These are phyloP conservation scores for Pedetes capensis DNA, from an alignment of 2,113 vertebrate species.

Conservation along the genomic window DNA sequence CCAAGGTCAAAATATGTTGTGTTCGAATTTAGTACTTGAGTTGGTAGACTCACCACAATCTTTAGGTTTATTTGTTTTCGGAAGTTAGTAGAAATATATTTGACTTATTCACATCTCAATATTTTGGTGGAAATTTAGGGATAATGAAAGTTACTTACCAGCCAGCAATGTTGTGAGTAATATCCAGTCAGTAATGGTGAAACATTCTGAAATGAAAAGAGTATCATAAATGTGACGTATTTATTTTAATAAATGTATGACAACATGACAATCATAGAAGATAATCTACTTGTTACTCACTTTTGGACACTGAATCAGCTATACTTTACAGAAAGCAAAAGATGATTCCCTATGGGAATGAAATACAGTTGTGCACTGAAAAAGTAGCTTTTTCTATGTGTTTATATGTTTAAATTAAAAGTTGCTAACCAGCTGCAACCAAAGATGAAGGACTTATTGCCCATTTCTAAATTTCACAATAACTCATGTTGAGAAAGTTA, in stretches of 20 bases:
- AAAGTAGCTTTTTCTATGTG: conserved; percentile 47
- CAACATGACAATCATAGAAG: conserved; percentile 2
- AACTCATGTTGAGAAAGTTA: conserved; percentile 80
- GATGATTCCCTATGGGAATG: conserved; percentile 42
- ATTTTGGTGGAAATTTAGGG: conserved; percentile 17
- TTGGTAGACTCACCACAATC: neutral
- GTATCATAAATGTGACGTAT: neutral
- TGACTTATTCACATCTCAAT: conserved; percentile 12
- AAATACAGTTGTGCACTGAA: conserved; percentile 55
- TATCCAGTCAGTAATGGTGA: conserved; percentile 53
- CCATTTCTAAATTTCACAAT: conserved; percentile 76
- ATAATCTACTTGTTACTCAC: neutral
- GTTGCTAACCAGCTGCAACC: conserved; percentile 75
- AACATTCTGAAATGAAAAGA: conserved; percentile 70
- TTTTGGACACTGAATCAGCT: neutral
- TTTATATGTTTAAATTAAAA: conserved; percentile 72
- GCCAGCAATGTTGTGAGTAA: conserved; percentile 22
- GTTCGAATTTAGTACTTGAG: conserved; percentile 11
- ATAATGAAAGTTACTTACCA: conserved; percentile 68
- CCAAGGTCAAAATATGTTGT: conserved; percentile 21
- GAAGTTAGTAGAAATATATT: neutral
- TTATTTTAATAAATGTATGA: conserved; percentile 19
- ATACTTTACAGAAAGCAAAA: neutral
- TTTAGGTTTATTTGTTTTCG: neutral
- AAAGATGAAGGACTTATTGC: conserved; percentile 80